Evolutionary conservation across 2,797 vertebrate species (phyloP).

Genomic region (Cynodonichthys magdalenae): DNA sequence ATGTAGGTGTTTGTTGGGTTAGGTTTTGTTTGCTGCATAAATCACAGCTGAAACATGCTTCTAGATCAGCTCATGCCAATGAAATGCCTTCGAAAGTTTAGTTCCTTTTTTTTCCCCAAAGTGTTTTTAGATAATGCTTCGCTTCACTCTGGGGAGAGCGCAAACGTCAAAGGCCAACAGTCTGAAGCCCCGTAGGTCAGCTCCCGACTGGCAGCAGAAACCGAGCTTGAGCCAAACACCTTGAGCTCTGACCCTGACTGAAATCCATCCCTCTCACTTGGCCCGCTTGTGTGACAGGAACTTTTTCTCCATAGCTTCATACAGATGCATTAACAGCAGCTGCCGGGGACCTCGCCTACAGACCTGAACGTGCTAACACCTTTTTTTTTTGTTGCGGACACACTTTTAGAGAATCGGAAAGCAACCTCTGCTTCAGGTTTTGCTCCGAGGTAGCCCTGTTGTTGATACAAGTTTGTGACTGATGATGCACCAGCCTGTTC

Average conservation of each 20-base stretch:
- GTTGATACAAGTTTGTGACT: conserved; percentile 26
- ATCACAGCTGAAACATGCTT: background rate
- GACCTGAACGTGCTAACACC: conserved; percentile 32
- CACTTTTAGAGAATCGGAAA: background rate
- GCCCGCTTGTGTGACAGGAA: conserved; percentile 17
- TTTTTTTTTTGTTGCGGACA: background rate
- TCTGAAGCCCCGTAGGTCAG: conserved; percentile 26
- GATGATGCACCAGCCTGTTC: conserved; percentile 33
- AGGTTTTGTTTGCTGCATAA: conserved; percentile 1
- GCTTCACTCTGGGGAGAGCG: conserved; percentile 1
- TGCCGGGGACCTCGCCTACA: conserved; percentile 17
- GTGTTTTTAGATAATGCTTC: conserved; percentile 15
- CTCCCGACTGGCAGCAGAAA: conserved; percentile 40
- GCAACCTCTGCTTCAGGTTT: conserved; percentile 6
- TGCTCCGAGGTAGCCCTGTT: conserved; percentile 21
- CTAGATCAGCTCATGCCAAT: background rate
- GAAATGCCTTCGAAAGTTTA: conserved; percentile 9
- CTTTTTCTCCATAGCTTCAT: conserved; percentile 8
- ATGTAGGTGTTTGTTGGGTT: background rate
- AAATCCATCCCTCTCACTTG: conserved; percentile 27
- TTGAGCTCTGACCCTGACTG: conserved; percentile 49
- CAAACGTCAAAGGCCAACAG: conserved; percentile 17
- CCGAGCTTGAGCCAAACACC: conserved; percentile 37
- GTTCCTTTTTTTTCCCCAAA: background rate
- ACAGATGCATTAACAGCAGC: conserved; percentile 25